phyloP scores from a whole-genome alignment of 1,140 invertebrate genomes.

The Eumeta japonica region DNA sequence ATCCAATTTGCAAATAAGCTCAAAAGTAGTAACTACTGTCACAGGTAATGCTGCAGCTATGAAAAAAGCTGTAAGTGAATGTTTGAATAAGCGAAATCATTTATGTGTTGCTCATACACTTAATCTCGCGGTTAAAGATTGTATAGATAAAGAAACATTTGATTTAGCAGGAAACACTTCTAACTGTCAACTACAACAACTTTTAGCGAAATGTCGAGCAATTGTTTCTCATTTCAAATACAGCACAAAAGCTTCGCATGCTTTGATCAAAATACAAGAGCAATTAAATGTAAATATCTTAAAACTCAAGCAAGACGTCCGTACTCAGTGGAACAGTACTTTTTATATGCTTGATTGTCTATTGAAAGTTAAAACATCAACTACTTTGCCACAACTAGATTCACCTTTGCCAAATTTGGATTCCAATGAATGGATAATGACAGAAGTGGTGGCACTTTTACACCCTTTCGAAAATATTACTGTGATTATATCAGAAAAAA shows the following conservation, averaged over 20 bases:
- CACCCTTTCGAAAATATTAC: constrained; percentile 13
- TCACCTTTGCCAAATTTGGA: constrained; percentile 11
- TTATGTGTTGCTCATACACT: constrained; percentile 15
- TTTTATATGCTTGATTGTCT: constrained; percentile 21
- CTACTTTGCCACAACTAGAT: constrained; percentile 8
- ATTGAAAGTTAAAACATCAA: constrained; percentile 11
- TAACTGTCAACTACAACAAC: too few relatives aligned
- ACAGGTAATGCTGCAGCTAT: constrained; percentile 16
- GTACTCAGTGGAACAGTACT: constrained; percentile 18
- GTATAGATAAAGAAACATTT: too few relatives aligned
- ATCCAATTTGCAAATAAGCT: constrained; percentile 12
- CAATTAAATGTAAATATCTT: constrained; percentile 13
- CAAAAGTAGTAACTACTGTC: constrained; percentile 12
- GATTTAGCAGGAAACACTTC: too few relatives aligned
- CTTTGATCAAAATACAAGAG: constrained; percentile 10
- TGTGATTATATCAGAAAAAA: constrained; percentile 7
- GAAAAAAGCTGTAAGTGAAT: constrained; percentile 18
- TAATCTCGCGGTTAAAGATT: constrained; percentile 15
- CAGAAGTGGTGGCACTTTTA: constrained; percentile 7
- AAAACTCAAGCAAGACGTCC: constrained; percentile 20
- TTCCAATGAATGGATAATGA: constrained; percentile 12
- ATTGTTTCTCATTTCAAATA: constrained; percentile 14
- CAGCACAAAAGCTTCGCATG: constrained; percentile 9
- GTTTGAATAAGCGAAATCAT: constrained; percentile 15
- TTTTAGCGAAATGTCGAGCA: constrained; percentile 13